phyloP scores from a whole-genome alignment of 2,113 vertebrate species.

The Felis chaus region DNA sequence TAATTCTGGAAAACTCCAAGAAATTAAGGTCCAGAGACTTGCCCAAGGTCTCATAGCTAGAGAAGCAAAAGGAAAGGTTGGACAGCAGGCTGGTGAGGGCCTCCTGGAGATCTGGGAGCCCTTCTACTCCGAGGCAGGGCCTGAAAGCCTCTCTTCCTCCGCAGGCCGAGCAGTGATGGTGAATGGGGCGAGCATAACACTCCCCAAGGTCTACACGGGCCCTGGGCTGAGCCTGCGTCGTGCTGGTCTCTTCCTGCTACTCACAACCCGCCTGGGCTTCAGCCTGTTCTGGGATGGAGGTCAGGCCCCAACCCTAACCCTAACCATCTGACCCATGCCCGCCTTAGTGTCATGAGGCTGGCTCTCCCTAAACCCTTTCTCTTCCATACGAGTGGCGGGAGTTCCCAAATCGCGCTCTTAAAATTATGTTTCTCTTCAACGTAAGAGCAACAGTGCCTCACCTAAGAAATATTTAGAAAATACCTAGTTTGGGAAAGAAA shows the following conservation, averaged over 20 bases:
- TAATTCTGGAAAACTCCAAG: not conserved
- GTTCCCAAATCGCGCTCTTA: not conserved
- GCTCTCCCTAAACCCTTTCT: not conserved
- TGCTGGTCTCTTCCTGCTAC: constrained; percentile 89
- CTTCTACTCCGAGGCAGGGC: too few relatives aligned
- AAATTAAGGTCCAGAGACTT: not conserved
- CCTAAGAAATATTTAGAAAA: constrained; percentile 26
- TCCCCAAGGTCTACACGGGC: constrained; percentile 90
- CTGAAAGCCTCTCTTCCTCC: not conserved
- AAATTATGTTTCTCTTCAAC: not conserved
- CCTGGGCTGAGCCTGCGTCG: constrained; percentile 87
- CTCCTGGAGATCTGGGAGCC: not conserved
- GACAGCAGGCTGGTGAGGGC: not conserved
- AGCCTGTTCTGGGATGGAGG: constrained; percentile 94
- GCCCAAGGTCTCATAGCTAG: not conserved
- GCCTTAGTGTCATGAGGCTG: not conserved
- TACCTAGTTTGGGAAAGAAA: not conserved
- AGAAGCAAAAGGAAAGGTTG: not conserved
- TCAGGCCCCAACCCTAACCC: constrained; percentile 56
- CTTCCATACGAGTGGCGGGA: fast-evolving
- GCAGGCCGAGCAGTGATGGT: constrained; percentile 91
- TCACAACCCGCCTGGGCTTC: constrained; percentile 86
- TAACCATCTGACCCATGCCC: fast-evolving
- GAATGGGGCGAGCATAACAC: constrained; percentile 88
- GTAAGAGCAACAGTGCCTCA: not conserved